Conservation (phyloP, 2,113 vertebrate species). For the Microcebus ravelobensis region DNA sequence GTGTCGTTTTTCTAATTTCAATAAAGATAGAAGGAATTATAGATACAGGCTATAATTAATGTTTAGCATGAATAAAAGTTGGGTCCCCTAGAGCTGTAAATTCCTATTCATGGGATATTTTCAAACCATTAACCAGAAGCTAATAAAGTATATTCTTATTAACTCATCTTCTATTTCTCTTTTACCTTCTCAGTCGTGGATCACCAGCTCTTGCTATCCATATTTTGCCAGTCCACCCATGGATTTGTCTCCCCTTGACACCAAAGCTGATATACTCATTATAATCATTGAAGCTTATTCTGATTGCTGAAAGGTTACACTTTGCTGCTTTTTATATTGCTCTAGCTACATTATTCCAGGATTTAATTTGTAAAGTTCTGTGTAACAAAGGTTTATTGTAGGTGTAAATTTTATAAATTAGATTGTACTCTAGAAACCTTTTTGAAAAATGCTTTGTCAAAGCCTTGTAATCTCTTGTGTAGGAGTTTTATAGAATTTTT, state of each 20-base stretch:
- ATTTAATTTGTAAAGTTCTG: not conserved
- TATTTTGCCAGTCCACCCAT: accelerated
- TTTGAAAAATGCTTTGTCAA: not conserved
- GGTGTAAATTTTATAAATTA: not conserved
- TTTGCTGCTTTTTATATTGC: not conserved
- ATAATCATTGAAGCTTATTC: not conserved
- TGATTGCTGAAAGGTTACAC: not conserved
- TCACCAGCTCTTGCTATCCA: not conserved
- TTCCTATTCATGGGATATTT: not conserved
- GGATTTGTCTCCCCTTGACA: too few relatives aligned
- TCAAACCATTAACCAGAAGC: not conserved
- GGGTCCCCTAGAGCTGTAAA: not conserved
- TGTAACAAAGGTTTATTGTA: not conserved
- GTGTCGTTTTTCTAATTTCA: not conserved
- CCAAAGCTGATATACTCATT: not conserved
- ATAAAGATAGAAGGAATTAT: not conserved
- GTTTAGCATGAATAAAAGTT: not conserved
- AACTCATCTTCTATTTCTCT: not conserved
- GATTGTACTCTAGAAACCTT: not conserved
- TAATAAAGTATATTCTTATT: not conserved
- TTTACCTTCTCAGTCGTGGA: not conserved
- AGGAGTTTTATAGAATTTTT: not conserved
- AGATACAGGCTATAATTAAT: not conserved
- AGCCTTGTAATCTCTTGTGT: not conserved
- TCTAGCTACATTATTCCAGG: not conserved